A percentile compares a stretch with the other conserved stretches of the same genome.
Evolutionary conservation across 2,797 vertebrate genomes (phyloP).

Genomic region (Eulemur mongoz): DNA sequence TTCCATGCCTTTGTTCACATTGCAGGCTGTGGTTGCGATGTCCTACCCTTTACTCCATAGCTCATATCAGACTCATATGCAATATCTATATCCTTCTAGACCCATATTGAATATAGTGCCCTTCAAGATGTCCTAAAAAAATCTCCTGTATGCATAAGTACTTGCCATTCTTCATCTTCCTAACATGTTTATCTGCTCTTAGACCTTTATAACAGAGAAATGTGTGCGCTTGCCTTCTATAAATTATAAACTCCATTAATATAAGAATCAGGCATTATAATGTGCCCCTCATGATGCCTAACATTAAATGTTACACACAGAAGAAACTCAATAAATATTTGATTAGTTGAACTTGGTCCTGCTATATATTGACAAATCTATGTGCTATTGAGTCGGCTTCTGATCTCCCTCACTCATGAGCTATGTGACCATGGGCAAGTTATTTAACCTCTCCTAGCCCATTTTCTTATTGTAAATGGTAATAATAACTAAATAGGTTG

Average conservation of each 20-base stretch:
- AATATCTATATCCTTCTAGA: background rate
- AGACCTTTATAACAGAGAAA: background rate
- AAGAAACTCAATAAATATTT: background rate
- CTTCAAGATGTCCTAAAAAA: background rate
- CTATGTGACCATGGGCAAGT: background rate
- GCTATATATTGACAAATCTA: background rate
- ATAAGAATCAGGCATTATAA: background rate
- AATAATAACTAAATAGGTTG: background rate
- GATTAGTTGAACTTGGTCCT: background rate
- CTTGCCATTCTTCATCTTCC: background rate
- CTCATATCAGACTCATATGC: background rate
- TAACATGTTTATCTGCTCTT: background rate
- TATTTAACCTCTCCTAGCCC: background rate
- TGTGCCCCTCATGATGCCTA: background rate
- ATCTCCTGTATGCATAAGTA: background rate
- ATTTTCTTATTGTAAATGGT: background rate
- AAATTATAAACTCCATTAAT: background rate
- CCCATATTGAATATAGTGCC: background rate
- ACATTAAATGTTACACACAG: background rate
- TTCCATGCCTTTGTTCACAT: background rate
- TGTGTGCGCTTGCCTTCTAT: background rate
- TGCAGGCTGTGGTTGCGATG: background rate
- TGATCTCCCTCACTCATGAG: background rate
- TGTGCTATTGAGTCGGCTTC: background rate
- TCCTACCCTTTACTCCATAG: background rate